Evolutionary conservation across 2,113 vertebrate genomes (phyloP).

Genomic region (Strix aluco): DNA sequence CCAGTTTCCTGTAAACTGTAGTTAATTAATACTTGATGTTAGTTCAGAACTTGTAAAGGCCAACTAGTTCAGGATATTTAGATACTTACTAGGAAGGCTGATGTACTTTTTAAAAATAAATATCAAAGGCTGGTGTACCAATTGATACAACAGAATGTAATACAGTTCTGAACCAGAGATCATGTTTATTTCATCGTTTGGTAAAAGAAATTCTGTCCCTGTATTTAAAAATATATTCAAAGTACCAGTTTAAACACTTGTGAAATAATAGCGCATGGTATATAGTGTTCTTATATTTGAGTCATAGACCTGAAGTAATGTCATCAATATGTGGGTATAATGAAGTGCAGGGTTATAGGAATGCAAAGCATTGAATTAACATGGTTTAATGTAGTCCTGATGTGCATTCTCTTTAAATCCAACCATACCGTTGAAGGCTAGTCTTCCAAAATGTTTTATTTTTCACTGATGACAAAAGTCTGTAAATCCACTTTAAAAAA

Average conservation of each 20-base stretch:
- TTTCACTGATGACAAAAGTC: neutral
- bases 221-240: neutral
- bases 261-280: neutral
- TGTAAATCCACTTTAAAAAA: neutral
- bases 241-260: neutral
- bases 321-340: neutral
- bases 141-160: rapidly evolving
- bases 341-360: neutral
- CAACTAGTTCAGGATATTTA: neutral
- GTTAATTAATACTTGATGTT: neutral
- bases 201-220: neutral
- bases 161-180: neutral
- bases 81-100: neutral
- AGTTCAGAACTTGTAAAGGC: neutral
- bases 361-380: neutral
- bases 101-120: neutral
- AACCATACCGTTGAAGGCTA: neutral
- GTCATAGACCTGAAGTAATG: neutral
- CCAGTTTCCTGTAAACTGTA: neutral
- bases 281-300: neutral
- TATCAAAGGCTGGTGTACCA: neutral
- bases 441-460: neutral
- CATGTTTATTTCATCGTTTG: neutral
- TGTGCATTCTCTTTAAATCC: neutral
- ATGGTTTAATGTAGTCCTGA: neutral